Conservation (phyloP, 1,140 invertebrate genomes). For the Uloborus diversus region DNA sequence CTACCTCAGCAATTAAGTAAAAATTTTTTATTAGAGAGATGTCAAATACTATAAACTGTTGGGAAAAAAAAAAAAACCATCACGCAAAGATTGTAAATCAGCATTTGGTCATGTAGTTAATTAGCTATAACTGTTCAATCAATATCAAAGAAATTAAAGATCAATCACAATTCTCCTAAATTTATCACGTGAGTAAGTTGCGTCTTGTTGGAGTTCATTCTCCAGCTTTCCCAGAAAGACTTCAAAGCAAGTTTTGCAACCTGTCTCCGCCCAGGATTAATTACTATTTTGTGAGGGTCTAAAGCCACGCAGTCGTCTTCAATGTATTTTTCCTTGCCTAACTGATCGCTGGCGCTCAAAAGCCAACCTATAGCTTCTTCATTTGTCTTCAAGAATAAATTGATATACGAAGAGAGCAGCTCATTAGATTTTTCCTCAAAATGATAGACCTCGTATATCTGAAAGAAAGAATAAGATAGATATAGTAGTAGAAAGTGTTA, state of each 20-base stretch:
- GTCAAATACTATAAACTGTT: no score
- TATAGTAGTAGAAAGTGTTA: no score
- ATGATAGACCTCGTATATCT: constrained; percentile 60
- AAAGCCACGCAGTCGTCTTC: constrained; percentile 10
- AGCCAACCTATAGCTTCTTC: constrained; percentile 20
- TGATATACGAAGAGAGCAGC: constrained; percentile 57
- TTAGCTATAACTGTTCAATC: no score
- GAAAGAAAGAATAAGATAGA: background rate
- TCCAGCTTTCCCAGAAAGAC: constrained; percentile 10
- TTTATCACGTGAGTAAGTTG: background rate
- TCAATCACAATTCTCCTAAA: background rate
- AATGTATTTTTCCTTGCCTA: background rate
- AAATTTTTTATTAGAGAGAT: no score
- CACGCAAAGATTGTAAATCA: no score
- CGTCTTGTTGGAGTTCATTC: background rate
- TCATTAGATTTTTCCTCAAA: constrained; percentile 14
- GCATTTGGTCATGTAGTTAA: no score
- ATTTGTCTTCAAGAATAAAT: constrained; percentile 58
- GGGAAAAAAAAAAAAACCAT: no score
- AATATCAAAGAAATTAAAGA: no score
- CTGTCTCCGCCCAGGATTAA: constrained; percentile 16
- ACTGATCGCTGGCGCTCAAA: background rate
- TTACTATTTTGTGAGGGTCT: background rate
- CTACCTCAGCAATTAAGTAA: no score
- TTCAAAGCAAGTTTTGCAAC: constrained; percentile 10